Evolutionary conservation across 2,888 invertebrate genomes (phyloP).

Genomic region (Neoitamus cyanurus): DNA sequence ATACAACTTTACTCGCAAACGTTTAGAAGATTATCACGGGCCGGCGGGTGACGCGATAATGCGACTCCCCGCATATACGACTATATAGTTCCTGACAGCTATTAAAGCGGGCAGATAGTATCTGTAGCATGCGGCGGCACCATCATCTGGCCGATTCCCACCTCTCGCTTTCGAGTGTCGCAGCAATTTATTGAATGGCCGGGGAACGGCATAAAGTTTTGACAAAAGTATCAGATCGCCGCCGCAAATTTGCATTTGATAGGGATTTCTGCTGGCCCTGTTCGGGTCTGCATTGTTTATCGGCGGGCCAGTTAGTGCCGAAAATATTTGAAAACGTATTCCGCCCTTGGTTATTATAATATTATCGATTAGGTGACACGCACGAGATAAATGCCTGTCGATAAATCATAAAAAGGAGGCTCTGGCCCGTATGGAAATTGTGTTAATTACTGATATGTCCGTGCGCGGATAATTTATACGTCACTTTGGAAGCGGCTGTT

Average conservation of each 20-base stretch:
- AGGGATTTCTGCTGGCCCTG: conserved; percentile 27
- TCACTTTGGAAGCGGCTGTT: conserved; percentile 15
- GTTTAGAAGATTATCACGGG: background rate
- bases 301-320: conserved; percentile 13
- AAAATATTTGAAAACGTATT: conserved; percentile 41
- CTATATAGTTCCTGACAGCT: conserved; percentile 25
- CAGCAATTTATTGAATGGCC: conserved; percentile 28
- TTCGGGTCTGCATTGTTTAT: conserved; percentile 24
- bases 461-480: conserved; percentile 40
- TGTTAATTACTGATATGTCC: conserved; percentile 45
- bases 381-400: conserved; percentile 18
- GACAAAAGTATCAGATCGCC: conserved; percentile 39
- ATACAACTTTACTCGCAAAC: background rate
- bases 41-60: background rate
- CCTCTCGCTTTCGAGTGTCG: background rate
- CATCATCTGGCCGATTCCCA: background rate
- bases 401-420: conserved; percentile 40
- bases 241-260: conserved; percentile 45
- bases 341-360: conserved; percentile 41
- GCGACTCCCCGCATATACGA: background rate
- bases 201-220: conserved; percentile 34
- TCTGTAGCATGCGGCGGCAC: background rate
- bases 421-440: conserved; percentile 29
- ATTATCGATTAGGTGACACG: conserved; percentile 44
- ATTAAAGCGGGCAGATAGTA: conserved; percentile 23